Conservation (phyloP, 2,113 vertebrate genomes). For the Callopanchax toddi region DNA sequence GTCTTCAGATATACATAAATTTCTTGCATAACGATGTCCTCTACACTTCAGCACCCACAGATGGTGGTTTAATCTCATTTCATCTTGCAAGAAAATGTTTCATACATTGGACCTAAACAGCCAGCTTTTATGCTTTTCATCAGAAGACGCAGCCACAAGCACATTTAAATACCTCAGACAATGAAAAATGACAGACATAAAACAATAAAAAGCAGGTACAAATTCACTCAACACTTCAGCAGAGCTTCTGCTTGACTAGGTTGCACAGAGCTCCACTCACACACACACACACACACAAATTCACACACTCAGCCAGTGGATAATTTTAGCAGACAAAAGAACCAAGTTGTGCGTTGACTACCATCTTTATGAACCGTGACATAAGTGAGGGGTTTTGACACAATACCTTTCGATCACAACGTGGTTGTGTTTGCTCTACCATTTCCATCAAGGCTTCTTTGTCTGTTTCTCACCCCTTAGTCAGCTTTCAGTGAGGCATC, state of each 20-base stretch:
- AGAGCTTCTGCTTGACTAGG: conserved; percentile 26
- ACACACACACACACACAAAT: neutral
- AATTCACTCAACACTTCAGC: conserved; percentile 15
- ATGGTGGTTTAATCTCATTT: conserved; percentile 20
- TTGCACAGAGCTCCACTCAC: conserved; percentile 5
- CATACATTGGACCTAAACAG: neutral
- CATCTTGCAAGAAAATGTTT: conserved; percentile 2
- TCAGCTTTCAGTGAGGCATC: conserved; percentile 18
- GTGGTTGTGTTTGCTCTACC: conserved; percentile 26
- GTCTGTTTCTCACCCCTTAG: conserved; percentile 23
- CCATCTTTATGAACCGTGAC: conserved; percentile 61
- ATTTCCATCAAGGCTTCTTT: conserved; percentile 56
- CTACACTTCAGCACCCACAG: neutral
- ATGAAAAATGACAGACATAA: conserved; percentile 17
- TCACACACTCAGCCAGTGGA: conserved; percentile 10
- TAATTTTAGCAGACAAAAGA: conserved; percentile 64
- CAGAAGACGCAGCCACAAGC: neutral
- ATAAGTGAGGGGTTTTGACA: conserved; percentile 54
- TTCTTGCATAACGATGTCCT: neutral
- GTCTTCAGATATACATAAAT: conserved; percentile 9
- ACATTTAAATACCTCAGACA: neutral
- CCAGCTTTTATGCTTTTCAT: neutral
- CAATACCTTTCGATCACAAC: conserved; percentile 54
- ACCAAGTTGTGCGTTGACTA: conserved; percentile 23
- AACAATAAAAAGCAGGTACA: conserved; percentile 38